Percentiles rank a stretch among this genome's conserved stretches.
Evolutionary conservation across 2,797 vertebrate genomes (phyloP).

Genomic region (Scarus forsteni): DNA sequence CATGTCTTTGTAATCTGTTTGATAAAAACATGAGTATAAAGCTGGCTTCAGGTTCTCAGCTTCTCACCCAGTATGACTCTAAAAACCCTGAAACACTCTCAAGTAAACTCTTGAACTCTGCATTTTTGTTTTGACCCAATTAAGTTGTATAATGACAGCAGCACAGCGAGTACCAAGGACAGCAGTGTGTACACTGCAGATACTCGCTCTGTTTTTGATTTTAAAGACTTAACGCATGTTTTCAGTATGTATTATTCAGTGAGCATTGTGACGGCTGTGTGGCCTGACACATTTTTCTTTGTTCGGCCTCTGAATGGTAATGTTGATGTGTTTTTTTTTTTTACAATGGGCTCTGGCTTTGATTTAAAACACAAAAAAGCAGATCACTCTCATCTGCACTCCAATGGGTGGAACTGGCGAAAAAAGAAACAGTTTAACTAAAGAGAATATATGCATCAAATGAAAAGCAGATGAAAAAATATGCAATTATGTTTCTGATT

Average conservation of each 20-base stretch:
- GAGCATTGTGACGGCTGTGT: constrained; percentile 44
- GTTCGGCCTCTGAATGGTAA: constrained; percentile 62
- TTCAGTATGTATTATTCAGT: constrained; percentile 58
- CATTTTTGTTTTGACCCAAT: not conserved
- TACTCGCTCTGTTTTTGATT: constrained; percentile 23
- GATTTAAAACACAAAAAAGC: constrained; percentile 71
- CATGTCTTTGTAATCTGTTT: not conserved
- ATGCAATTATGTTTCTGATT: constrained; percentile 86
- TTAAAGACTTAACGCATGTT: constrained; percentile 47
- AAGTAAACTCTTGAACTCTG: not conserved
- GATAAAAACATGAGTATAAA: not conserved
- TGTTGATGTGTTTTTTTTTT: constrained; percentile 57
- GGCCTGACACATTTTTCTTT: constrained; percentile 64
- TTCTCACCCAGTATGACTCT: not conserved
- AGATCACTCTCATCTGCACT: constrained; percentile 68
- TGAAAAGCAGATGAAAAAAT: constrained; percentile 85
- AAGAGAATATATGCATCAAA: constrained; percentile 91
- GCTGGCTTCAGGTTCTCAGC: not conserved
- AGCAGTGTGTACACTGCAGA: constrained; percentile 1
- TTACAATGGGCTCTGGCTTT: constrained; percentile 71
- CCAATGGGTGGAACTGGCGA: constrained; percentile 68
- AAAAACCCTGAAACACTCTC: not conserved
- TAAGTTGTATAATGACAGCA: not conserved
- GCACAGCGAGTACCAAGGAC: constrained; percentile 1
- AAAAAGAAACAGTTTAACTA: constrained; percentile 79